Base-by-base conservation (phyloP, 2,888 invertebrate genomes). In the Ceraclea dissimilis region DNA sequence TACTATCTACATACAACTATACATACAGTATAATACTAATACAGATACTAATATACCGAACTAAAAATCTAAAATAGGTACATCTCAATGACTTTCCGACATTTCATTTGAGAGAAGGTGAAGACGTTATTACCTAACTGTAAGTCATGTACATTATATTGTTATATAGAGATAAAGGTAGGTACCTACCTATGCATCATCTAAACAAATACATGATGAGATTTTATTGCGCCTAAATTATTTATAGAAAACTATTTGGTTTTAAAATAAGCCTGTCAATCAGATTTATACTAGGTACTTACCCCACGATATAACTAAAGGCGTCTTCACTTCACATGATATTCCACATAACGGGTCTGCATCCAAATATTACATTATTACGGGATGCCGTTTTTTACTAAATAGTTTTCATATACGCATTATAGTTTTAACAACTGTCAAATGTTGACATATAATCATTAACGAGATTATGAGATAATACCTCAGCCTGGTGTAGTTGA, bases 391-490 rank as follows among this genome's bases (percentile, higher is more conserved):
- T 31, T 39, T 39, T 39, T 39, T 39, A 4, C 26, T 26, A 26
- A 26, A 26, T 26, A 26, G 4, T 26, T 6, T 26, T 4, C 26
- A 26, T 26, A 26, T 10, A 26, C 26, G 10, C 39, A 39, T 16
- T 13, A 8, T 39, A 39, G 39, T 39, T 39, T 39, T 4, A 39
- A 39, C 13, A 39, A 39, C 39, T 39, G 39, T 39, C 39, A 39
- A 39, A 39, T 8, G 39, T 31, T 13, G 16, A 13, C 34, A 51
- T n/a, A 34, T 19, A 19, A 19, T 34, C 19, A 51, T 34, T 39
- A 19, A 19, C 22, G 13, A 51, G 51, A 51, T 51, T 20, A 49
- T 33, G 31, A 49, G 17, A 33, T 49, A n/a, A n/a, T n/a, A 26
- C 22, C 49, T 21, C n/a, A n/a, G n/a, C n/a, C n/a, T n/a, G n/a